These are phyloP conservation scores for Drosophila aldrichi DNA, from an alignment of 2,888 invertebrate genomes.

Conservation along the genomic window DNA sequence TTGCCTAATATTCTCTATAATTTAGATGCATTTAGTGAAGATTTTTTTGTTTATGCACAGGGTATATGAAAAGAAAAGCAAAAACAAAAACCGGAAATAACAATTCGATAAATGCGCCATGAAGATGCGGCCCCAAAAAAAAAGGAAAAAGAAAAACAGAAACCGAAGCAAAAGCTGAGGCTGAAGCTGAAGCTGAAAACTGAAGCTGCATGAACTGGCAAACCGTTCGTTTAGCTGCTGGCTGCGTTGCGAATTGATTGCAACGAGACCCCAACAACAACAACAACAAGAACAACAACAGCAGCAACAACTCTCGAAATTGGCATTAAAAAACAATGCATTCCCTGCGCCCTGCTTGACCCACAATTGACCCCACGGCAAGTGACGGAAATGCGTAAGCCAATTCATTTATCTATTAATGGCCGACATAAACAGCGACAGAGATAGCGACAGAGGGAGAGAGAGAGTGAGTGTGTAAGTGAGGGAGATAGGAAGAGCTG, in stretches of 20 bases:
- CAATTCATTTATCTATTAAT: conserved; percentile 75
- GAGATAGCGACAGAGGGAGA: conserved; percentile 10
- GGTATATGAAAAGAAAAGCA: conserved; percentile 20
- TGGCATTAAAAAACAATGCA: conserved; percentile 49
- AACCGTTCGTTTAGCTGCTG: conserved; percentile 61
- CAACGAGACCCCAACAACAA: conserved; percentile 27
- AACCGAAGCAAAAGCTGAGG: conserved; percentile 14
- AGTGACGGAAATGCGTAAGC: conserved; percentile 71
- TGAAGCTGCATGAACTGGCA: conserved; percentile 8
- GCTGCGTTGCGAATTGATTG: conserved; percentile 69
- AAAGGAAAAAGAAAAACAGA: background rate
- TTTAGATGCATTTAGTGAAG: too few relatives aligned
- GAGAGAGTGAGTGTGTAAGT: background rate
- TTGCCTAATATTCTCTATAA: too few relatives aligned
- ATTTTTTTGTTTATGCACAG: background rate
- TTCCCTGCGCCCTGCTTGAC: conserved; percentile 16
- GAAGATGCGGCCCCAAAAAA: conserved; percentile 53
- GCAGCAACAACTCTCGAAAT: conserved; percentile 31
- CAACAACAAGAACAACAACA: conserved; percentile 12
- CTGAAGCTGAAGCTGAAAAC: background rate
- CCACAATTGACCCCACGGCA: conserved; percentile 14
- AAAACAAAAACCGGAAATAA: conserved; percentile 76
- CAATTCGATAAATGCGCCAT: conserved; percentile 79
- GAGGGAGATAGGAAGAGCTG: background rate
- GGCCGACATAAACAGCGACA: conserved; percentile 15